Percentiles rank a stretch among this genome's conserved stretches.
phyloP scores from a whole-genome alignment of 2,113 vertebrate genomes.

The Onychorhynchus coronatus region DNA sequence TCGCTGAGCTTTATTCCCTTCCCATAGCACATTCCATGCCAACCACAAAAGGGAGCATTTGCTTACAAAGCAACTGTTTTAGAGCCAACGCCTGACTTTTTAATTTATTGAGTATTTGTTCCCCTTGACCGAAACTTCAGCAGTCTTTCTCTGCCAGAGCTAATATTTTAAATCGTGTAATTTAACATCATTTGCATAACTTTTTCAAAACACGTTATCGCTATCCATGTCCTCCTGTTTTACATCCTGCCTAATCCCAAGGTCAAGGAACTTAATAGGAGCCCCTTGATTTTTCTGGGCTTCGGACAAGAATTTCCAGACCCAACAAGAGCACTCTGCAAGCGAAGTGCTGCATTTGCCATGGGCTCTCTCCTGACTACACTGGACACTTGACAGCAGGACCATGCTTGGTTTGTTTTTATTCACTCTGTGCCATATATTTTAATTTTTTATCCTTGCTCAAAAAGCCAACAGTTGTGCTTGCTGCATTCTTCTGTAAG shows the following conservation, averaged over 20 bases:
- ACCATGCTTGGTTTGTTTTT: not conserved
- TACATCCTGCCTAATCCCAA: not conserved
- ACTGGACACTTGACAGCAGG: not conserved
- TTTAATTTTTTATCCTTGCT: not conserved
- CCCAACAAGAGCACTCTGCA: not conserved
- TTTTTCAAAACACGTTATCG: not conserved
- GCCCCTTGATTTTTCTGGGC: not conserved
- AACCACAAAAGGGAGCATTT: not conserved
- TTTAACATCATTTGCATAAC: conserved; percentile 39
- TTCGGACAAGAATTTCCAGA: not conserved
- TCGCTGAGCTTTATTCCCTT: not conserved
- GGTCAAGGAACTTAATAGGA: not conserved
- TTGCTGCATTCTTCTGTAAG: not conserved
- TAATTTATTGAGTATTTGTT: conserved; percentile 20
- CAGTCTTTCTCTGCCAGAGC: conserved; percentile 11
- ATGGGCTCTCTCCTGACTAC: rapidly evolving
- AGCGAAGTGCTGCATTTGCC: not conserved
- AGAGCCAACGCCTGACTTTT: conserved; percentile 14
- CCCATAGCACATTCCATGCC: not conserved
- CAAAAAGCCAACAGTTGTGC: not conserved
- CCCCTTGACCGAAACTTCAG: not conserved
- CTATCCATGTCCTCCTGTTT: not conserved
- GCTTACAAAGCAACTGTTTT: conserved; percentile 30
- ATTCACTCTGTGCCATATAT: not conserved
- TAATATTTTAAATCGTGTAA: conserved; percentile 8